Base-by-base conservation (phyloP, 1,140 invertebrate genomes). In the Chionoecetes opilio region DNA sequence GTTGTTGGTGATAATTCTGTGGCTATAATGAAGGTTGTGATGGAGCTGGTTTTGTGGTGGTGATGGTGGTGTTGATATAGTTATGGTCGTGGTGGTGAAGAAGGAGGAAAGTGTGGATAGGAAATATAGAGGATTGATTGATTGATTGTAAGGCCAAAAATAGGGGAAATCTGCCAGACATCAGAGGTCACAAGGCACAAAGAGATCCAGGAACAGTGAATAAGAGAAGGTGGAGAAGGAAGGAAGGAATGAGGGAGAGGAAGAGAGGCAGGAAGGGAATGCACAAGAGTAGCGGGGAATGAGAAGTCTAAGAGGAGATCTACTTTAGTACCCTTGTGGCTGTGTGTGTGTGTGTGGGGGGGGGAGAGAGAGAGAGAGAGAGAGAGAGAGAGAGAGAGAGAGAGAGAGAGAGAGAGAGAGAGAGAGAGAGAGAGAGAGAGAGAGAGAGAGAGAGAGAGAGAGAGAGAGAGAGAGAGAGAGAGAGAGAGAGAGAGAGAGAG, bases 361-460 rank as follows among this genome's bases (percentile, higher is more conserved):
- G n/a, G n/a, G 21, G 46, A 53, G 46, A 53, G 46, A 53, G 46
- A 53, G 38, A 63, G 53, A 63, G 85, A 87, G 85, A 87, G 14
- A 31, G 85, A 87, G 31, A 31, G 85, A 87, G 86, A 34, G 86
- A 88, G 86, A 88, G 86, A 88, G 32, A 88, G 86, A 88, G 31
- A 88, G 32, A 88, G 86, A 88, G 32, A 88, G 86, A 35, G 86
- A 88, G 86, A 88, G 29, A n/a, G 86, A 88, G 85, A 87, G 85
- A 37, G 85, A 87, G 85, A 87, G 85, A 87, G 85, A 87, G 32
- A 37, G 85, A 37, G 85, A 37, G 85, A 37, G 85, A 37, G 85
- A 37, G 63, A 75, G 63, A 75, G 63, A 75, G 63, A 75, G 21
- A 75, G 21, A n/a, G 32, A 37, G n/a, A 21, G 85, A 35, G 29